Conservation (phyloP, 2,113 vertebrate species). For the Galemys pyrenaicus region DNA sequence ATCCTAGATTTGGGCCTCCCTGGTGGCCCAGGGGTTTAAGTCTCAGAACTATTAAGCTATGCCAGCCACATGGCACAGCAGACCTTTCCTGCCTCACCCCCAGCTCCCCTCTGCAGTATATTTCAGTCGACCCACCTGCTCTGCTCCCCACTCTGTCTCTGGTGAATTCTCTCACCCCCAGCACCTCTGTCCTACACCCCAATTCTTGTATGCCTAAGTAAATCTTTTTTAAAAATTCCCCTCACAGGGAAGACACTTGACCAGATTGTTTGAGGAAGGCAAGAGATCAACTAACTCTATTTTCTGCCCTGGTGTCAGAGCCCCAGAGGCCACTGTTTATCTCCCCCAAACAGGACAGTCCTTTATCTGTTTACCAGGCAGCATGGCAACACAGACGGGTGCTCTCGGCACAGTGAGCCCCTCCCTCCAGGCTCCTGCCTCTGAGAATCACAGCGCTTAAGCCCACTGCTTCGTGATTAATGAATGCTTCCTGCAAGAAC, state of each 20-base stretch:
- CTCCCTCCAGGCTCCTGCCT: neutral
- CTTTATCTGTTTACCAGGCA: neutral
- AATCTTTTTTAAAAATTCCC: too few species aligned
- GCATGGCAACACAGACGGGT: fast-evolving
- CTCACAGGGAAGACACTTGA: neutral
- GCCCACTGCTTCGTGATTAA: neutral
- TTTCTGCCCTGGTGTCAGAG: neutral
- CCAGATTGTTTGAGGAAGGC: neutral
- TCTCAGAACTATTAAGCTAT: too few species aligned
- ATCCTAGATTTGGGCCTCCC: too few species aligned
- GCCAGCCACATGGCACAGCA: too few species aligned
- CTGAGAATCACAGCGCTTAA: neutral
- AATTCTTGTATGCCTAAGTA: too few species aligned
- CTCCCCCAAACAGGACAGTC: neutral
- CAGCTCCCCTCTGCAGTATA: too few species aligned
- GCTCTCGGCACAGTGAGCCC: neutral
- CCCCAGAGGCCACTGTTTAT: neutral
- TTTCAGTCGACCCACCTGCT: too few species aligned
- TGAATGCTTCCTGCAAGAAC: neutral
- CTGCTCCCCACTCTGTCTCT: too few species aligned
- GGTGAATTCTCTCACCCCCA: too few species aligned
- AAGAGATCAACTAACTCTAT: neutral
- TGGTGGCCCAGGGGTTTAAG: too few species aligned
- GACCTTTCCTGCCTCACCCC: too few species aligned
- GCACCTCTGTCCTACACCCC: too few species aligned